phyloP scores from a whole-genome alignment of 2,797 vertebrate species.

The Chanos chanos region DNA sequence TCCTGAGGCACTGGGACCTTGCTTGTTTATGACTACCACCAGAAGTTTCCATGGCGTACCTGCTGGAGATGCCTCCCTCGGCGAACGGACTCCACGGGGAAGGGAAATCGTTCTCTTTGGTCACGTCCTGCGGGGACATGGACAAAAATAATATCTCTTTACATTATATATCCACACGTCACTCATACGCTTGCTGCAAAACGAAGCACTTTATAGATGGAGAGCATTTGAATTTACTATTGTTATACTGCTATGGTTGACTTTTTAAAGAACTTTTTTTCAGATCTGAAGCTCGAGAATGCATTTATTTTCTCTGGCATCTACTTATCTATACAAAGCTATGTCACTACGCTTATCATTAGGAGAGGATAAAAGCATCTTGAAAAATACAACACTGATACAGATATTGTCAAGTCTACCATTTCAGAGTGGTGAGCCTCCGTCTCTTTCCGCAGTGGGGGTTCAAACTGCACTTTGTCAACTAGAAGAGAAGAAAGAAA shows the following conservation, averaged over 20 bases:
- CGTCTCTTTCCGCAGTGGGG: slow-evolving; percentile 89
- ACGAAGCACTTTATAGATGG: not conserved
- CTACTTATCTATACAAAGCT: too few relatives aligned
- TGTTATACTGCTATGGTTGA: not conserved
- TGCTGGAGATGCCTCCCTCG: slow-evolving; percentile 82
- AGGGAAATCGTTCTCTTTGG: slow-evolving; percentile 83
- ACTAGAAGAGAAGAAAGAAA: too few relatives aligned
- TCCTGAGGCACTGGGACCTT: not conserved
- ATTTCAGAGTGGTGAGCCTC: slow-evolving; percentile 94
- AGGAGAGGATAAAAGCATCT: too few relatives aligned
- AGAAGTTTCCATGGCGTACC: slow-evolving; percentile 69
- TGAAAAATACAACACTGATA: not conserved
- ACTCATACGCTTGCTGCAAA: not conserved
- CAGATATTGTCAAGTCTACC: slow-evolving; percentile 75
- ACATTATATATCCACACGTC: not conserved
- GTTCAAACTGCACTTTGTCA: slow-evolving; percentile 91
- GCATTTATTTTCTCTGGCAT: too few relatives aligned
- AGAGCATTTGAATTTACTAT: too few relatives aligned
- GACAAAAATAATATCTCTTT: not conserved
- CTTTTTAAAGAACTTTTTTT: not conserved
- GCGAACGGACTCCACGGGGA: slow-evolving; percentile 90
- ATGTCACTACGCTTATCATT: too few relatives aligned
- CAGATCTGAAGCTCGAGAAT: too few relatives aligned
- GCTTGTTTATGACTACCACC: slow-evolving; percentile 37
- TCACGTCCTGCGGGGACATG: slow-evolving; percentile 78